Percentiles rank a stretch among this genome's conserved stretches.
phyloP scores from a whole-genome alignment of 2,888 invertebrate species.

The Cremastinae sp. region DNA sequence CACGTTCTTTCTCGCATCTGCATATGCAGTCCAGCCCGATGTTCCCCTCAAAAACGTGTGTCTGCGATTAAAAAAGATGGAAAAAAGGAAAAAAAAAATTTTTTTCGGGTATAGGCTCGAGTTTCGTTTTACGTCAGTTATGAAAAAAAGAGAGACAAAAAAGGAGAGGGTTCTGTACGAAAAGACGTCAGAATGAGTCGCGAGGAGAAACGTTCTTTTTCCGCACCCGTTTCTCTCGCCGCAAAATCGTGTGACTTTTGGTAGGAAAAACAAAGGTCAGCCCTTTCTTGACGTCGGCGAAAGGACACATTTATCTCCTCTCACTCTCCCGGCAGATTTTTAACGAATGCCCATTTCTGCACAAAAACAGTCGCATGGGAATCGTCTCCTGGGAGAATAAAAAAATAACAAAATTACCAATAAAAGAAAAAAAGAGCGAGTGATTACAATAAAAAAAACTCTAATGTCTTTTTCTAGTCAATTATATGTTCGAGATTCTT shows the following conservation, averaged over 20 bases:
- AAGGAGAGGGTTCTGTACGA: constrained; percentile 29
- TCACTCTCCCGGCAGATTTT: constrained; percentile 5
- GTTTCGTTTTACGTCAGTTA: constrained; percentile 56
- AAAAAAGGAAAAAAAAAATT: constrained; percentile 38
- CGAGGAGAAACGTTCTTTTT: constrained; percentile 42
- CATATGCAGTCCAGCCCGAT: neutral
- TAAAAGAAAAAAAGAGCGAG: constrained; percentile 47
- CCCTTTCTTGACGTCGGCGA: constrained; percentile 63
- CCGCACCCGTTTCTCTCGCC: constrained; percentile 22
- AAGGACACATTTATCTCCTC: constrained; percentile 21
- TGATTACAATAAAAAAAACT: neutral
- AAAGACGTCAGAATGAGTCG: constrained; percentile 48
- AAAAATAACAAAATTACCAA: constrained; percentile 42
- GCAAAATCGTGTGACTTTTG: constrained; percentile 67
- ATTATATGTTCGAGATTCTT: too few species aligned
- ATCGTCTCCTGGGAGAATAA: constrained; percentile 38
- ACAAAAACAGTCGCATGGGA: constrained; percentile 39
- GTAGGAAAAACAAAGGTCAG: constrained; percentile 64
- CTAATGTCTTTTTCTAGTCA: too few species aligned
- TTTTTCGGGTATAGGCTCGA: constrained; percentile 4
- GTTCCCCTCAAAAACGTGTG: constrained; percentile 3
- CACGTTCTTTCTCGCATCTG: constrained; percentile 28
- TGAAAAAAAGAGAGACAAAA: constrained; percentile 12
- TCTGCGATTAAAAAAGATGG: neutral
- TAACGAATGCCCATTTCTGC: neutral